Evolutionary conservation across 2,888 invertebrate species (phyloP).

Genomic region (Gonocerus acuteangulatus): DNA sequence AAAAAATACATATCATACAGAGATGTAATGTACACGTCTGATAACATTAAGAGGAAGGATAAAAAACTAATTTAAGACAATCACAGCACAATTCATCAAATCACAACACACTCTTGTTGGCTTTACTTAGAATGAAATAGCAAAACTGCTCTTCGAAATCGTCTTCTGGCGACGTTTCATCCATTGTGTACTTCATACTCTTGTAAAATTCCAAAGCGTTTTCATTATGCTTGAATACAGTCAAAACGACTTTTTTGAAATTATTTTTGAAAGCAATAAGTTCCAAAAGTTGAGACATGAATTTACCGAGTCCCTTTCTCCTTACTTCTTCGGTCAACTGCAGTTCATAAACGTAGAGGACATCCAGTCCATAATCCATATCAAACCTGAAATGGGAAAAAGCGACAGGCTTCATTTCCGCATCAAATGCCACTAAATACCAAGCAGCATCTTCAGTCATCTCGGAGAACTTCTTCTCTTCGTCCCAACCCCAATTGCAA

Average conservation of each 20-base stretch:
- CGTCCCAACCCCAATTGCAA: conserved; percentile 77
- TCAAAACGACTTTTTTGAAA: conserved; percentile 74
- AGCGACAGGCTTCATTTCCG: conserved; percentile 52
- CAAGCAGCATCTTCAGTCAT: conserved; percentile 64
- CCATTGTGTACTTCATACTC: conserved; percentile 53
- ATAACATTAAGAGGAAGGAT: no score
- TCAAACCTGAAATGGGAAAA: conserved; percentile 80
- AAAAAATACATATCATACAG: no score
- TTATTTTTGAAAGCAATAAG: conserved; percentile 62
- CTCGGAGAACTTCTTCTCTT: conserved; percentile 62
- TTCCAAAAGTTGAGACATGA: conserved; percentile 71
- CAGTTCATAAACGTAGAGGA: conserved; percentile 80
- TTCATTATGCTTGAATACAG: conserved; percentile 71
- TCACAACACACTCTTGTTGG: conserved; percentile 29
- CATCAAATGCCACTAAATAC: conserved; percentile 59
- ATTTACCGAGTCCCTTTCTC: conserved; percentile 73
- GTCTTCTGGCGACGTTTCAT: conserved; percentile 55
- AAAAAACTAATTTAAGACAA: no score
- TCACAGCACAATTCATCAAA: no score
- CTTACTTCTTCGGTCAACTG: conserved; percentile 65
- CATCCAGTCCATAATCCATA: conserved; percentile 66
- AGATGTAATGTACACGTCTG: no score
- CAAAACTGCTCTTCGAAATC: conserved; percentile 40
- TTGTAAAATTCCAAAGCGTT: conserved; percentile 65
- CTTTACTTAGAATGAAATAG: conserved; percentile 37